Evolutionary conservation across 2,113 vertebrate species (phyloP).

Genomic region (Entosphenus tridentatus): DNA sequence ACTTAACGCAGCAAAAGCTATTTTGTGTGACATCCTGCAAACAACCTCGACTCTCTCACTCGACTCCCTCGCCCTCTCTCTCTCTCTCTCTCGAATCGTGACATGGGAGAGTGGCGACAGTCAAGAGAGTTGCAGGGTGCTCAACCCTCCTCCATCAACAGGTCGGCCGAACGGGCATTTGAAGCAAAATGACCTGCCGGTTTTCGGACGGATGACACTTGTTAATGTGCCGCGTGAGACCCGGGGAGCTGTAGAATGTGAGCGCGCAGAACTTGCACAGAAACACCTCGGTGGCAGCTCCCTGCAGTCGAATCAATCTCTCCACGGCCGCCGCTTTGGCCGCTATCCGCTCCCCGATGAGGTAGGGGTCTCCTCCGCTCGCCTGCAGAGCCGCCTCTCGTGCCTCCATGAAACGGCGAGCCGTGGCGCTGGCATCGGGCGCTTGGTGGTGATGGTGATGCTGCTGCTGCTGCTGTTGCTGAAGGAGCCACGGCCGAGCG

Average conservation of each 20-base stretch:
- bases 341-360: neutral
- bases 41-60: neutral
- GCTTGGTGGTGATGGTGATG: no score
- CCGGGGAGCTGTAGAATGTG: constrained; percentile 95
- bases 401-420: neutral
- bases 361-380: neutral
- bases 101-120: neutral
- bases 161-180: constrained; percentile 86
- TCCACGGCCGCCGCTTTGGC: neutral
- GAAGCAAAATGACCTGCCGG: constrained; percentile 86
- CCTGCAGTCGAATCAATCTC: neutral
- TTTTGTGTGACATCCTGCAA: neutral
- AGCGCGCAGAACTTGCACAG: constrained; percentile 97
- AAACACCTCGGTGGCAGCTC: constrained; percentile 28
- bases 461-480: no score
- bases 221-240: constrained; percentile 96
- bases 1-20: neutral
- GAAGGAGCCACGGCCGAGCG: no score
- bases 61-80: neutral
- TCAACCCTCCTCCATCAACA: constrained; percentile 31
- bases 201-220: constrained; percentile 98
- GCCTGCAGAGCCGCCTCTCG: constrained; percentile 1
- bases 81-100: neutral
- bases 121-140: neutral
- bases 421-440: no score